Evolutionary conservation across 2,888 invertebrate species (phyloP).

Genomic region (Drosophila bunnanda): DNA sequence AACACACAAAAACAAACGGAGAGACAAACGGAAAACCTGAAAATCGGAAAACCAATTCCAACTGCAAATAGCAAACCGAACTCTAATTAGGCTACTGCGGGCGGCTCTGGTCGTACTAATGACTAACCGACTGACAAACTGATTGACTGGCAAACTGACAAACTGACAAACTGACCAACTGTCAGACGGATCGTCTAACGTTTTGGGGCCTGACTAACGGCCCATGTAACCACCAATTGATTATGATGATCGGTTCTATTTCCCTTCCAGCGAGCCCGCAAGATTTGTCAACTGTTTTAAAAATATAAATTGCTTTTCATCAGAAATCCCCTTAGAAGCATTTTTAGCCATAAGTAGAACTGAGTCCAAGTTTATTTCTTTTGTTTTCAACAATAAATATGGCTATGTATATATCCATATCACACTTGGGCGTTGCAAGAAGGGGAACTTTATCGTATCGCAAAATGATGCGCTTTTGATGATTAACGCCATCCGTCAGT

Average conservation of each 20-base stretch:
- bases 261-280: not conserved
- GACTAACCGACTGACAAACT: slow-evolving; percentile 11
- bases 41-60: slow-evolving; percentile 52
- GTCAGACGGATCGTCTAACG: slow-evolving; percentile 30
- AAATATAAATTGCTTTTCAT: slow-evolving; percentile 25
- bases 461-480: slow-evolving; percentile 16
- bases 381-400: slow-evolving; percentile 9
- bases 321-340: not conserved
- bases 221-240: slow-evolving; percentile 12
- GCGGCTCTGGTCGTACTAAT: slow-evolving; percentile 21
- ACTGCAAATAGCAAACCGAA: slow-evolving; percentile 53
- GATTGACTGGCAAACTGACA: not conserved
- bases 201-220: slow-evolving; percentile 15
- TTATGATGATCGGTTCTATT: slow-evolving; percentile 1
- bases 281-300: slow-evolving; percentile 35
- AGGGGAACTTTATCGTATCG: slow-evolving; percentile 2
- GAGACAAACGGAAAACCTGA: slow-evolving; percentile 14
- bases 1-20: slow-evolving; percentile 21
- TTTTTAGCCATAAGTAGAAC: not conserved
- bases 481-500: slow-evolving; percentile 4
- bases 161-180: slow-evolving; percentile 1
- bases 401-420: slow-evolving; percentile 16
- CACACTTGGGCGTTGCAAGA: slow-evolving; percentile 13
- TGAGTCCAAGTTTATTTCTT: slow-evolving; percentile 13
- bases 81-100: slow-evolving; percentile 59